Base-by-base conservation (phyloP, 2,888 invertebrate genomes). In the Falcaria lacertinaria region DNA sequence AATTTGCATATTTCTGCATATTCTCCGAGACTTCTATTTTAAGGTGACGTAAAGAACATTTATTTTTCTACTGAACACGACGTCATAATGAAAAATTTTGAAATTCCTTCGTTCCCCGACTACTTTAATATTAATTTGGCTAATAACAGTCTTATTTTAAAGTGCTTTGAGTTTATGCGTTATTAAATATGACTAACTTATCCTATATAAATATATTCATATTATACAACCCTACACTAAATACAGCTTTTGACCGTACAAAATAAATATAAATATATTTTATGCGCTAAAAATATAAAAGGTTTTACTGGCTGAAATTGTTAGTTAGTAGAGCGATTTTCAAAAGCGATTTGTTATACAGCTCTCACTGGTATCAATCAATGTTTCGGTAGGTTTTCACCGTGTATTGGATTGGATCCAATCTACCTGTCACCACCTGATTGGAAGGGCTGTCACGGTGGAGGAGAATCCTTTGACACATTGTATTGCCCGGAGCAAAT, bases 381-480 rank as follows among this genome's bases (percentile, higher is more conserved):
- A 64, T 67, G 69, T 64, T 71, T 58, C 57, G 51, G 51, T 62
- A 53, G 58, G 65, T 69, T 70, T 36, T 61, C 60, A 54, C 39
- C 58, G 50, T 47, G 61, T 69, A n/a, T n/a, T n/a, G n/a, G n/a
- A 69, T 69, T 62, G 72, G 60, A 75, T 76, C 67, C 76, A 74
- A 74, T 79, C 71, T 66, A 72, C 59, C 75, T 77, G 79, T 75
- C 79, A 75, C 71, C 63, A 60, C 44, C 62, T 74, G 76, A 79
- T 79, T 76, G 77, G 74, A 70, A 60, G 55, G 52, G 52, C 59
- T 50, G 57, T 64, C 60, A 42, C 49, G 54, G 52, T 50, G 48
- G 48, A 42, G 15, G 19, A 8, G n/a, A 28, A 33, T 13, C 13
- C 33, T 25, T 38, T 28, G 17, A 39, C 39, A 14, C 2, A 33